Percentiles rank a stretch among this genome's conserved stretches.
Evolutionary conservation across 2,113 vertebrate genomes (phyloP).

Genomic region (Haliaeetus leucogaster): DNA sequence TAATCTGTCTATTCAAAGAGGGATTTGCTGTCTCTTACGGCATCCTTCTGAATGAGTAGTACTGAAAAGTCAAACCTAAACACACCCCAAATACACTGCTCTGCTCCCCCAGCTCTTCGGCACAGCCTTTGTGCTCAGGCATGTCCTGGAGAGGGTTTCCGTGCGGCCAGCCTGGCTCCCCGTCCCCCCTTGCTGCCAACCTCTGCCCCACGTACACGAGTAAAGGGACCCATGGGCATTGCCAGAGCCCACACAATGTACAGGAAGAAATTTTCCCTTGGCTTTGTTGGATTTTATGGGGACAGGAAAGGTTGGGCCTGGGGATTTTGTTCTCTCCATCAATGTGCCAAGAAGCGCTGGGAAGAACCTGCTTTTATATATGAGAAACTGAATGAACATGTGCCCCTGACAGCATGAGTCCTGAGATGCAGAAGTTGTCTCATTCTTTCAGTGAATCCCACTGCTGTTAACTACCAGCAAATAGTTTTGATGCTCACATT

Average conservation of each 20-base stretch:
- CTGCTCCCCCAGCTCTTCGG: not conserved
- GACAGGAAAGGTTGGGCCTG: not conserved
- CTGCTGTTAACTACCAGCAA: not conserved
- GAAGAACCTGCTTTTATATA: not conserved
- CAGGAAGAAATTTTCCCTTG: not conserved
- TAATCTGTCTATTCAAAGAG: not conserved
- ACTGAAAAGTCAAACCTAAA: not conserved
- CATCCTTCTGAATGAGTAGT: not conserved
- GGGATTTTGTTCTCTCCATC: not conserved
- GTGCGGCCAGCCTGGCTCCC: accelerated
- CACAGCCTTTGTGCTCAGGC: not conserved
- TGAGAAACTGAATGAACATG: not conserved
- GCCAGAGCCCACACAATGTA: not conserved
- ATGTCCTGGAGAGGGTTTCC: not conserved
- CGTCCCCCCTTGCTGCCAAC: not conserved
- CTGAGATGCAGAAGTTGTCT: not conserved
- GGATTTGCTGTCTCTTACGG: not conserved
- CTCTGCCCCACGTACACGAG: accelerated
- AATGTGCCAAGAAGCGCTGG: not conserved
- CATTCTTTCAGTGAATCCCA: not conserved
- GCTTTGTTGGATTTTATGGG: not conserved
- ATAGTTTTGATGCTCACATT: not conserved
- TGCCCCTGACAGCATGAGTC: not conserved
- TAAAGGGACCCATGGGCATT: accelerated
- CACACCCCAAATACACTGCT: not conserved